Base-by-base conservation (phyloP, 1,140 invertebrate species). In the Hycleus cichorii region DNA sequence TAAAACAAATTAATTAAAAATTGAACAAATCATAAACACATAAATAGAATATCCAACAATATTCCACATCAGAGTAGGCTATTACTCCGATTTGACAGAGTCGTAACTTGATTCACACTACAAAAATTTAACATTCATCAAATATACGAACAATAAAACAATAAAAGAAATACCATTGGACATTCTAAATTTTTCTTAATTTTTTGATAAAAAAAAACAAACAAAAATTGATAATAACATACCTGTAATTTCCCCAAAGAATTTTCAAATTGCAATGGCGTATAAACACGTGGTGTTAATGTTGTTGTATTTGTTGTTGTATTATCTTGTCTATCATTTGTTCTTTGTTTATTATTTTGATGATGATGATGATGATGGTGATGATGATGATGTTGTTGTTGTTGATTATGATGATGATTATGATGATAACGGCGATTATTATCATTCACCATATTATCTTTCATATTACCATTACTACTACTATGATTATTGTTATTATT, bases 251-350 rank as follows among this genome's bases (percentile, higher is more conserved):
- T 90, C 49, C 91, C 91, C 11, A 97, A 76, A 1, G 93, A 95
- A 70, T 94, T 94, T 76, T 95, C 93, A 76, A 95, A 95, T 66
- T 93, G 90, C 45, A 86, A 73, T 7, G 91, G 89, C 2, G 86
- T 84, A 62, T 89, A 90, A 0, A 82, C 75, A 38, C 80, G 74
- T 32, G 79, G 81, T 0, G 80, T 77, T 39, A 77, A 72, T 11
- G 75, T 76, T 57, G 75, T 32, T 32, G 32, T 5, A 5, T 4
- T 5, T 32, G 32, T 32, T 32, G 70, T 72, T 32, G 32, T 82
- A 52, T 75, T 77, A 0, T 75, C 75, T 7, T 77, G 77, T 61
- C 75, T 76, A 8, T 74, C 75, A 49, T 74, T 77, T 53, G 69
- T 77, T 12, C 67, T 68, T 64, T 69, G 65, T 46, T 66, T 64